Base-by-base conservation (phyloP, 2,113 vertebrate species). In the Planiliza haematocheilus region DNA sequence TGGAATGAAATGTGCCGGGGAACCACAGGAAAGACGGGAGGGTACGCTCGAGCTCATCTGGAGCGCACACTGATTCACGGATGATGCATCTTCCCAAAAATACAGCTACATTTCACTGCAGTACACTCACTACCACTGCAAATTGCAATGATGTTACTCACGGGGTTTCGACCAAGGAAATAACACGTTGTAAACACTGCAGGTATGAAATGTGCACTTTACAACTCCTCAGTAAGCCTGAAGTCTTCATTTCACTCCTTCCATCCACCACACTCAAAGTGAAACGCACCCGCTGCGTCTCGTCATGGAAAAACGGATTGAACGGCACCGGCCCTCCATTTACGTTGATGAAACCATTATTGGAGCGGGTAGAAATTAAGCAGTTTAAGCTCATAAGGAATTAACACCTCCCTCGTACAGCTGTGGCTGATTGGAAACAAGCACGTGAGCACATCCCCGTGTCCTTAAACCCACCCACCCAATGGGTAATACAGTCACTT, bases 381-480 rank as follows among this genome's bases (percentile, higher is more conserved):
- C 66, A 80, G 83, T 86, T 84, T 79, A 84, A 82, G 74, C 72
- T 80, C 34, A 46, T 59, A 69, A 78, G 81, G 83, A 60, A 82
- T 87, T 82, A 86, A 80, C 42, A 43, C 18, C 38, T 60, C 78
- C 43, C 62, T 62, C 58, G 8, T 17, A 21, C 38, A 65, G 59
- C 67, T 34, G 58, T 12, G 65, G 51, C 58, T 77, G 69, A 84
- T 59, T 64, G 56, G 70, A 81, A 75, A 52, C 62, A 48, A 56
- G 58, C 50, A 59, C 64, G 66, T 6, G 20, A 48, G 39, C 43
- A 57, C 56, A 24, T 70, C 14, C 5, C 14, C 12, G 11, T 42
- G 39, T 63, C 12, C 36, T 52, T 18, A 59, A 18, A 38, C 21
- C 18, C 45, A n/a, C 39, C 39, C 34, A 48, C 67, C 51, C 30